Evolutionary conservation across 2,888 invertebrate species (phyloP).

Genomic region (Tipula unca): DNA sequence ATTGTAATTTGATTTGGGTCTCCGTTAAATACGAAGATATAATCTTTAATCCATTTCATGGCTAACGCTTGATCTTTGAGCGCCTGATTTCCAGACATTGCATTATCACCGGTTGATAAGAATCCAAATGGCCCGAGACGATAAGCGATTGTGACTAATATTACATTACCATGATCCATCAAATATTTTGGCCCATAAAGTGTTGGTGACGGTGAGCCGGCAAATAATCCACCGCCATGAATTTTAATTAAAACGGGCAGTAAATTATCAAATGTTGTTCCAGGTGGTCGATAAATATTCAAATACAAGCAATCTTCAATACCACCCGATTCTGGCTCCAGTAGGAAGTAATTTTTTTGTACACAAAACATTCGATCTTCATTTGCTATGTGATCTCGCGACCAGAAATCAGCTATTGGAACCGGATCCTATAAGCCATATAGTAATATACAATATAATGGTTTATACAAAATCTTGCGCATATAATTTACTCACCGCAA

Average conservation of each 20-base stretch:
- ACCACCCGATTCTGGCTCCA: constrained; percentile 33
- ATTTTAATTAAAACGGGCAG: constrained; percentile 47
- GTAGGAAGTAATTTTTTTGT: constrained; percentile 41
- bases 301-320: constrained; percentile 46
- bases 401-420: neutral
- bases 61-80: constrained; percentile 31
- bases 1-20: constrained; percentile 24
- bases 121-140: constrained; percentile 36
- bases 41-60: constrained; percentile 42
- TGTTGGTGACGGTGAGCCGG: constrained; percentile 41
- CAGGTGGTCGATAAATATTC: constrained; percentile 43
- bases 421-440: constrained; percentile 26
- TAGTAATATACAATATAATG: neutral
- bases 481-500: constrained; percentile 32
- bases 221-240: constrained; percentile 47
- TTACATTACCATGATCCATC: constrained; percentile 43
- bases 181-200: constrained; percentile 45
- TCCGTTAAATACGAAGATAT: constrained; percentile 39
- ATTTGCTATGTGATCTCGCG: constrained; percentile 28
- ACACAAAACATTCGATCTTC: constrained; percentile 38
- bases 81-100: neutral
- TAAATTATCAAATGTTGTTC: constrained; percentile 25
- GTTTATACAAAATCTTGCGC: neutral
- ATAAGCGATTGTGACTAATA: constrained; percentile 45
- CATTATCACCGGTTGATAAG: neutral